Evolutionary conservation across 2,113 vertebrate genomes (phyloP), one percentile per base, ranked within the genome.

Genomic region (Thinocorus orbignyianus): DNA sequence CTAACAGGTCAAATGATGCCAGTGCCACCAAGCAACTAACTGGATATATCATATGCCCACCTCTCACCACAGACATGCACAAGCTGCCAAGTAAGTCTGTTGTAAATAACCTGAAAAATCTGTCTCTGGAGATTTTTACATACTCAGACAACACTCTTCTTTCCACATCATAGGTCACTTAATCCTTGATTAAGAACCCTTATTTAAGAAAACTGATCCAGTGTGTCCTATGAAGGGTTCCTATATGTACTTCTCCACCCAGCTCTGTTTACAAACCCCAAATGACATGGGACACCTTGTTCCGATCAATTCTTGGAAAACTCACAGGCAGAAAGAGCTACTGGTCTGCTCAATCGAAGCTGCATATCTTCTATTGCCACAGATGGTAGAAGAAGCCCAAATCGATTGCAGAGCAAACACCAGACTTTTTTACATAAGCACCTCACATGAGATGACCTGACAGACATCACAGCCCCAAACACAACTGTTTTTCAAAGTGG

Each of bases 281-380:
- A 48, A 80, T 0, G 5, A 62, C 81, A 33, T 0, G 13, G 68
- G 72, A 55, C 77, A 72, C 26, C 24, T 68, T 28, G 30, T 57
- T 74, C 60, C 62, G 31, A 74, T 41, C 54, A 42, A n/a, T 73
- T 68, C 57, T 65, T 58, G 42, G 62, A 77, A 85, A 92, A 49
- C 14, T 44, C 64, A 51, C 0, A 2, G 54, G 51, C 49, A 92
- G 41, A 42, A 70, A 66, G 17, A 94, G 76, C 87, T 94, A 66
- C 81, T 79, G 79, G 24, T 89, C 90, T 92, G 91, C 95, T 97
- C 7, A 1, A 61, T 91, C 90, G 95, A 5, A 86, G 83, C 25
- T 81, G 42, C 33, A 17, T 7, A 55, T 17, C 46, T 74, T 33
- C 41, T 60, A 48, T 22, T 39, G 70, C 72, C 69, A 70, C 52